Base-by-base conservation (phyloP, 2,113 vertebrate genomes). In the Entomyzon cyanotis region DNA sequence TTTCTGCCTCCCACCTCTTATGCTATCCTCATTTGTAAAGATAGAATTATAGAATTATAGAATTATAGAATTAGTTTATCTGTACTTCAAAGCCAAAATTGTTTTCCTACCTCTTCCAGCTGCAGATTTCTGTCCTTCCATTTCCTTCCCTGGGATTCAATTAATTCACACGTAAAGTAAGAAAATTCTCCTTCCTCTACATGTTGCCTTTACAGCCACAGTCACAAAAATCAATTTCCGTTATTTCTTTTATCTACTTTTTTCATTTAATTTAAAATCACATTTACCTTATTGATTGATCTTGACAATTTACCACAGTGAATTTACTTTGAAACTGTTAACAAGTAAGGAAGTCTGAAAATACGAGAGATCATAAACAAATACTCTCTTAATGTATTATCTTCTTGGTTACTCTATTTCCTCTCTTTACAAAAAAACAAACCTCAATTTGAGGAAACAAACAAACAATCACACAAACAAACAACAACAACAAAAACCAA, bases 131-230 rank as follows among this genome's bases (percentile, higher is more conserved):
- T 79, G 17, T 67, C 33, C 77, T 96, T 80, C 69, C 9, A 5
- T 84, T 95, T 94, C 46, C 49, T 64, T 90, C 56, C 73, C 65
- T 84, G n/a, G 63, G 37, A 88, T 81, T 94, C 56, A 85, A 82
- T 70, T 90, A 83, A 91, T 91, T 95, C 42, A 71, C 20, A 59
- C 86, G 63, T 84, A 82, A 67, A 95, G 12, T 28, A 68, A 89
- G 84, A 87, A 91, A 93, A 93, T 41, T 63, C 21, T 90, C 21
- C 15, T 44, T 91, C 64, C 44, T 93, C 84, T 91, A 31, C 22
- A 25, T 25, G 28, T 69, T 75, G 53, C 41, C 39, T 81, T 93
- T 73, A 82, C 56, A 93, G 50, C n/a, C 84, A 62, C 56, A 82
- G 56, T 87, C 79, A 52, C 56, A 94, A 80, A 84, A 80, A 93